Base-by-base conservation (phyloP, 2,113 vertebrate genomes). In the Anolis sagrei region DNA sequence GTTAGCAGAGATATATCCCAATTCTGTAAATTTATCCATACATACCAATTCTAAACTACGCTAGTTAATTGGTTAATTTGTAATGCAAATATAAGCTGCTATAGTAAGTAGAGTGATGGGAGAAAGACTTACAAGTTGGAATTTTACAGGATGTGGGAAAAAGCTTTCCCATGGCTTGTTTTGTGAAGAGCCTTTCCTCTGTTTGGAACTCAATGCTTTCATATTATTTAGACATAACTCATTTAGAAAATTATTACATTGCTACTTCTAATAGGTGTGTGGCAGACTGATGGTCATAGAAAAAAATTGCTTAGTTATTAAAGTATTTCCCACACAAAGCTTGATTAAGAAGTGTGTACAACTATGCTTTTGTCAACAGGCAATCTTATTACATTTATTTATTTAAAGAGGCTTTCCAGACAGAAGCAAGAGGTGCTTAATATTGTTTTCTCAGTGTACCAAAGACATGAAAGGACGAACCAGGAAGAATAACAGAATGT, bases 261-360 rank as follows among this genome's bases (percentile, higher is more conserved):
- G 85, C 0, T 68, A 68, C 82, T 83, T 77, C 39, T 25, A 79
- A 9, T 82, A 23, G 1, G 10, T 92, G 89, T 34, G 29, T 88
- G 64, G 5, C 29, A 27, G 62, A 68, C 61, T 84, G 73, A 1
- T 44, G 62, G 23, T 81, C 25, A n/a, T 64, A 78, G 86, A 7
- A 89, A 77, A 49, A 76, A 84, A n/a, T 27, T 82, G 4, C 79
- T 51, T 1, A 89, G 78, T 84, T 87, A 73, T 87, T 87, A 91
- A 87, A 36, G 0, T 0, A 21, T 74, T 16, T 77, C 82, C 75
- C 79, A 76, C 69, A 88, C 10, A 34, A 85, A 39, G 88, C n/a
- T 72, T 78, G 84, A 58, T 86, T 85, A 66, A 87, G 89, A 91
- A 75, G 2, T 68, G 8, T 68, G 68, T 3, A 1, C 70, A 79